Base-by-base conservation (phyloP, 2,797 vertebrate species). In the Moxostoma hubbsi region DNA sequence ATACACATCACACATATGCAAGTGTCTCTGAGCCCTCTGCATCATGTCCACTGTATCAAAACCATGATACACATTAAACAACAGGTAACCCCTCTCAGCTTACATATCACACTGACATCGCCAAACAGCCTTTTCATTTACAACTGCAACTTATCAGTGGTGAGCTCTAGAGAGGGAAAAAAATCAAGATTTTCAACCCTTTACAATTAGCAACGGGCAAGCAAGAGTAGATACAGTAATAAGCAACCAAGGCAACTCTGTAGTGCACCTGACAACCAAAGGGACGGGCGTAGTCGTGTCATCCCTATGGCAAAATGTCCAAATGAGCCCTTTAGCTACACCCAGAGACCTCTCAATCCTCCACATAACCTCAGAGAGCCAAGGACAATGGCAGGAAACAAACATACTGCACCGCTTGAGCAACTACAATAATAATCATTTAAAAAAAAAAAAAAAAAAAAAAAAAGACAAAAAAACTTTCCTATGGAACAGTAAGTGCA, bases 401-500 rank as follows among this genome's bases (percentile, higher is more conserved):
- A 84, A 92, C 90, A 89, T 92, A 93, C 90, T 90, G 91, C 92
- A 94, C 92, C 90, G 93, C 93, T 93, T 92, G 90, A 93, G 91
- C 93, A 93, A 86, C 82, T 78, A 93, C 91, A 92, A 91, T 89
- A 93, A 93, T 91, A 93, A 93, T 94, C 92, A 89, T 93, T 91
- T 84, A 79, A 86, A 72, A 86, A 36, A 36, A 36, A 2, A 4
- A 2, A 24, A 24, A 24, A 24, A 24, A 24, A 24, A 24, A 4
- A 2, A 36, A 36, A 93, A 93, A 93, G 85, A 93, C 89, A 94
- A 94, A 92, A 94, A 94, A 93, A 93, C 89, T 93, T 94, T 94
- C 93, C 93, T 95, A 93, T 94, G 93, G 94, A 94, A 94, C 94
- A 94, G 93, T 94, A 93, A 93, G 93, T 95, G 94, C 94, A 95